Evolutionary conservation across 1,140 invertebrate genomes (phyloP).

Genomic region (Contarinia nasturtii): DNA sequence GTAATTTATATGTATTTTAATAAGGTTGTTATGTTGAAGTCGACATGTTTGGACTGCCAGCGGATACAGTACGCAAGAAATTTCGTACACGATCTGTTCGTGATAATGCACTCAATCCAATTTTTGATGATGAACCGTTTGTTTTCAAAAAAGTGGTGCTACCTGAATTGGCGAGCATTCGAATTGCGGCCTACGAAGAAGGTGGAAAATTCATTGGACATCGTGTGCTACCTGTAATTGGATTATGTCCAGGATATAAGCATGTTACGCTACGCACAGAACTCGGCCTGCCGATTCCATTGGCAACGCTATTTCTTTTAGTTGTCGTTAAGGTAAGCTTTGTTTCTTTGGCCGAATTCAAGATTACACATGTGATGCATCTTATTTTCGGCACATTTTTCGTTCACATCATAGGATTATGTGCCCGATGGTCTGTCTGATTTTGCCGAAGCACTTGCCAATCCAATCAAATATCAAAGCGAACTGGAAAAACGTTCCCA

Average conservation of each 20-base stretch:
- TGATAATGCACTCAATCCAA: constrained; percentile 91
- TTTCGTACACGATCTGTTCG: constrained; percentile 86
- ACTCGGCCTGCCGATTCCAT: constrained; percentile 76
- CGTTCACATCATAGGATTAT: constrained; percentile 43
- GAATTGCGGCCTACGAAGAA: constrained; percentile 95
- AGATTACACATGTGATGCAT: background rate
- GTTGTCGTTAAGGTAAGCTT: constrained; percentile 64
- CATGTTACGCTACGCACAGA: constrained; percentile 79
- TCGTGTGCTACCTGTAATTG: constrained; percentile 86
- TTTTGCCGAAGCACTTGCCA: constrained; percentile 89
- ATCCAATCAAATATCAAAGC: constrained; percentile 93
- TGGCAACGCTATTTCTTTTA: constrained; percentile 79
- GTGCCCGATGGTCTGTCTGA: constrained; percentile 87
- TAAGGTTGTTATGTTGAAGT: constrained; percentile 98
- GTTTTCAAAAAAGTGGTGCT: constrained; percentile 97
- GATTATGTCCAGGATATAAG: constrained; percentile 83
- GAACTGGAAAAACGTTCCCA: constrained; percentile 80
- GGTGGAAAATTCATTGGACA: constrained; percentile 87
- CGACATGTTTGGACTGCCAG: constrained; percentile 97
- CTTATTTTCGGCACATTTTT: background rate
- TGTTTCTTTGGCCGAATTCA: background rate
- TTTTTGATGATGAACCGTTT: constrained; percentile 93
- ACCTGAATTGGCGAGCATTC: constrained; percentile 86
- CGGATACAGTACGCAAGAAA: constrained; percentile 93
- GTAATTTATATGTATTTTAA: no score